Base-by-base conservation (phyloP, 2,888 invertebrate genomes). In the Phragmatobia fuliginosa region DNA sequence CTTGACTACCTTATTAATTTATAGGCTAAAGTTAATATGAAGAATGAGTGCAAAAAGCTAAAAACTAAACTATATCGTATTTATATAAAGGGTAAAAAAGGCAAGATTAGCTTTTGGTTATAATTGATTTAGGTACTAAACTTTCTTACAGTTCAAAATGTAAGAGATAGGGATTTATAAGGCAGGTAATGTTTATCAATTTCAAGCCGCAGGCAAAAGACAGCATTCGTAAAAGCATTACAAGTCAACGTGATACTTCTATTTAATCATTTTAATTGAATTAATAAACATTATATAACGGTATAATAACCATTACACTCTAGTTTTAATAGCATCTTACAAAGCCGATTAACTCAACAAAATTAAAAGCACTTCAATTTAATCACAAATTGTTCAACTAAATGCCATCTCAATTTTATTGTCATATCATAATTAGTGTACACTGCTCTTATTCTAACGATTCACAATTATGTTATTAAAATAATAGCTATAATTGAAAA, bases 401-500 rank as follows among this genome's bases (percentile, higher is more conserved):
- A 76, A 74, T 75, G 63, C 70, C 74, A 72, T 73, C 68, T 64
- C 67, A 82, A 86, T 84, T 84, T 82, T 72, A 85, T 85, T 91
- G 89, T 91, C 89, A 88, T 84, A 84, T 75, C 78, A 65, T 74
- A 81, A 86, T 88, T 84, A 85, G 80, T 79, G 79, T 81, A 83
- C 84, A 83, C 80, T 83, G 83, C 79, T 87, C 82, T 83, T 82
- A 83, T 86, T 82, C 78, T 62, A 79, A 81, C 77, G 68, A 80
- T 83, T 85, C 83, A 86, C 76, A 82, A 87, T 82, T 80, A 81
- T 78, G 83, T 82, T 83, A 83, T 87, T 84, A 83, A 81, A 83
- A 66, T 88, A 88, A 88, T 88, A 76, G 85, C 84, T 72, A 78
- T 84, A 81, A 86, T 87, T 86, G 86, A 83, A 83, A 82, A 81